Conservation (phyloP, 2,888 invertebrate species). For the Chrysodeixis includens region DNA sequence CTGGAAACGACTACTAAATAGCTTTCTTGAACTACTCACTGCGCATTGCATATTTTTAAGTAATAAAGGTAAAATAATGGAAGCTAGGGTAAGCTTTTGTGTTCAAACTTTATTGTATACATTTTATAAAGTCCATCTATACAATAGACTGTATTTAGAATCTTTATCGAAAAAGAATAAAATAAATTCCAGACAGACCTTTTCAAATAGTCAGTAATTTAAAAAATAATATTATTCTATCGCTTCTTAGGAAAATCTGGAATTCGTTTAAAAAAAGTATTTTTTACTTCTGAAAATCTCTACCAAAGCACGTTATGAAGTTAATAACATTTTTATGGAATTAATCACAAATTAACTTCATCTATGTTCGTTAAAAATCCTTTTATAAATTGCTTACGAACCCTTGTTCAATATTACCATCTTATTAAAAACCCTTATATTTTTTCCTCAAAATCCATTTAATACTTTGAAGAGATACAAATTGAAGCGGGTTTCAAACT, state of each 20-base stretch:
- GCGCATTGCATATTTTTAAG: constrained; percentile 2
- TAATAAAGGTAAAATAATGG: neutral
- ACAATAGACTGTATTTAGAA: too few species aligned
- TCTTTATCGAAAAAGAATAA: too few species aligned
- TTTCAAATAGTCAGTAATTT: too few species aligned
- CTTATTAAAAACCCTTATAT: neutral
- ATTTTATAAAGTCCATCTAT: neutral
- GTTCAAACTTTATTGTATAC: neutral
- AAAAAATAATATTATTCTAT: too few species aligned
- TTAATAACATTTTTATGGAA: neutral
- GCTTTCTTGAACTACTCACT: constrained; percentile 1
- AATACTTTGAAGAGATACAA: too few species aligned
- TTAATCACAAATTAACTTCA: neutral
- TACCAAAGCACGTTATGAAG: neutral
- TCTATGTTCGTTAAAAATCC: neutral
- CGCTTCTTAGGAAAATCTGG: neutral
- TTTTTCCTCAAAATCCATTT: neutral
- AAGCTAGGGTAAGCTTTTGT: neutral
- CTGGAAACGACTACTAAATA: constrained; percentile 3
- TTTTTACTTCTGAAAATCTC: neutral
- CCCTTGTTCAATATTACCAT: neutral
- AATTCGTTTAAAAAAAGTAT: neutral
- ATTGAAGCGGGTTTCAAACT: too few species aligned
- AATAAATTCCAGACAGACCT: too few species aligned
- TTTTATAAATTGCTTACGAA: neutral